Conservation (phyloP, 2,113 vertebrate genomes). For the Hippocampus zosterae region DNA sequence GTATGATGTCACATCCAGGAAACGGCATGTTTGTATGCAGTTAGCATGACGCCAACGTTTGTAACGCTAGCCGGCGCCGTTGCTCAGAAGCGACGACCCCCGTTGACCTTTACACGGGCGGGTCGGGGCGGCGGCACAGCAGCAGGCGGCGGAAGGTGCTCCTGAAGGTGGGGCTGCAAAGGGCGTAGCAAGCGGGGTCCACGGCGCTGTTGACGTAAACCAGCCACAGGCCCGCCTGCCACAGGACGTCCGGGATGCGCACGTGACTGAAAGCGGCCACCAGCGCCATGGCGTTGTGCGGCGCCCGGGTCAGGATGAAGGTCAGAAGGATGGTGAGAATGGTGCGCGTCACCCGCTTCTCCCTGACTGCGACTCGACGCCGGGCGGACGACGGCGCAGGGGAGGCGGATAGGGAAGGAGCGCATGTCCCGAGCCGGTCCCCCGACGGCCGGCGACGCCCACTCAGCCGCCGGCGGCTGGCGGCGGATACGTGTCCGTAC, state of each 20-base stretch:
- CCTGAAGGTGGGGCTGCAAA: conserved; percentile 91
- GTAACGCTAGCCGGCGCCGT: background rate
- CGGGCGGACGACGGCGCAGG: conserved; percentile 75
- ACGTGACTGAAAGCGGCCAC: conserved; percentile 84
- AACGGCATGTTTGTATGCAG: too few relatives aligned
- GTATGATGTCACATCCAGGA: background rate
- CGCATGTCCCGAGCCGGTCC: background rate
- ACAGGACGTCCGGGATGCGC: conserved; percentile 77
- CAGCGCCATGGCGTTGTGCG: conserved; percentile 90
- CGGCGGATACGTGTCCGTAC: conserved; percentile 85
- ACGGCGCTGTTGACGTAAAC: conserved; percentile 93
- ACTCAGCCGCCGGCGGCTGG: conserved; percentile 78
- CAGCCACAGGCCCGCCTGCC: conserved; percentile 88
- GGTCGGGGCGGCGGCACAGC: conserved; percentile 68
- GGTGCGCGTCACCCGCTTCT: conserved; percentile 89
- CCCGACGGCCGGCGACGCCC: conserved; percentile 43
- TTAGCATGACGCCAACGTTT: background rate
- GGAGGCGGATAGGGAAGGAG: conserved; percentile 60
- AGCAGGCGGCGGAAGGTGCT: conserved; percentile 89
- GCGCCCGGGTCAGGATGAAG: conserved; percentile 91
- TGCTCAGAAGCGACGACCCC: too few relatives aligned
- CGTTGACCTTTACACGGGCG: background rate
- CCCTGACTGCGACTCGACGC: conserved; percentile 77
- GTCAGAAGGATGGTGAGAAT: conserved; percentile 89
- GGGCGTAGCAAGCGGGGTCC: conserved; percentile 90